Conservation (phyloP, 2,888 invertebrate genomes). For the Tryphoninae sp. region DNA sequence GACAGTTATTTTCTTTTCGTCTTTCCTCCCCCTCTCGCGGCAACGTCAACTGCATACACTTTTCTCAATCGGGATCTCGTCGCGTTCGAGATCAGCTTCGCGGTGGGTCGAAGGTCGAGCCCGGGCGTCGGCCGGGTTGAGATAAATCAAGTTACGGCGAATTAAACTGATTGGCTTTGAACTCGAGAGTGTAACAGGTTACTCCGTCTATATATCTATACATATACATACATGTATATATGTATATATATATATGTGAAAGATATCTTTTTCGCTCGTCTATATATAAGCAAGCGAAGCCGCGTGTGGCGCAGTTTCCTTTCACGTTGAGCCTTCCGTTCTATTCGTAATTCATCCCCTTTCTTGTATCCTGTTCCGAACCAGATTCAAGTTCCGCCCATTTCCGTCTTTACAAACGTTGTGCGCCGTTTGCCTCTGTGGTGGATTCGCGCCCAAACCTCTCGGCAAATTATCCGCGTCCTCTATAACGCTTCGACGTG, state of each 20-base stretch:
- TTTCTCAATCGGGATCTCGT: background rate
- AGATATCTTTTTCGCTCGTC: background rate
- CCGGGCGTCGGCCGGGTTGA: constrained; percentile 67
- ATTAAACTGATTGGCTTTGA: constrained; percentile 43
- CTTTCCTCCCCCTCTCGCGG: background rate
- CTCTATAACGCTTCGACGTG: background rate
- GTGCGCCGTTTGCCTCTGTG: constrained; percentile 16
- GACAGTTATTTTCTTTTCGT: background rate
- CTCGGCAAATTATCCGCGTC: constrained; percentile 25
- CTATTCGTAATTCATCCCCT: constrained; percentile 28
- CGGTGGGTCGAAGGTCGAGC: background rate
- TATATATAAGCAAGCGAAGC: background rate
- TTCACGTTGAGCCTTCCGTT: constrained; percentile 20
- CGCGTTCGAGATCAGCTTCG: background rate
- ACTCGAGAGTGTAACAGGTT: constrained; percentile 66
- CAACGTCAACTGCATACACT: background rate
- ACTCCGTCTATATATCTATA: background rate
- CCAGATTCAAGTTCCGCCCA: constrained; percentile 28
- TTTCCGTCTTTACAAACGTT: constrained; percentile 45
- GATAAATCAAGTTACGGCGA: constrained; percentile 69
- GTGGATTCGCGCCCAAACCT: constrained; percentile 7
- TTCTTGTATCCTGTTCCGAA: constrained; percentile 28
- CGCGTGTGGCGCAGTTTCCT: background rate
- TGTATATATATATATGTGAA: background rate
- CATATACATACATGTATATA: background rate